Conservation (phyloP, 2,888 invertebrate genomes). For the Sthenelais limicola region DNA sequence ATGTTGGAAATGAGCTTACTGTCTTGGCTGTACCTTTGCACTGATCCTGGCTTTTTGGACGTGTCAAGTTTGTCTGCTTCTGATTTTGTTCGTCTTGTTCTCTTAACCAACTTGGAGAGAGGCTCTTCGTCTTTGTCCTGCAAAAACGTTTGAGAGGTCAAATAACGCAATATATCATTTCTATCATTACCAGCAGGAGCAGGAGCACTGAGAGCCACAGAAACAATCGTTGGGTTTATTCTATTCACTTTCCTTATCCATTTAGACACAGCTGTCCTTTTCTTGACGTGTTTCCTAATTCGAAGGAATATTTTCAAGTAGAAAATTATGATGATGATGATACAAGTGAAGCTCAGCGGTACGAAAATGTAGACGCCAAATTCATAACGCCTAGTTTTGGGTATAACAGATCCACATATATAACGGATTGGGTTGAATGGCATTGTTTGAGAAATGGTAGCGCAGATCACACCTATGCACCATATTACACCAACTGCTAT, state of each 20-base stretch:
- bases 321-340: slow-evolving; percentile 34
- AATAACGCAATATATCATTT: no score
- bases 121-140: no score
- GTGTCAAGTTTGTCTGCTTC: no score
- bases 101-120: no score
- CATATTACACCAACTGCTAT: slow-evolving; percentile 40
- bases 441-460: slow-evolving; percentile 24
- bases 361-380: slow-evolving; percentile 42
- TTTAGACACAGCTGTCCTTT: background rate
- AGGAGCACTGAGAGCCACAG: slow-evolving; percentile 1
- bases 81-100: no score
- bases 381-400: slow-evolving; percentile 7
- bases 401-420: background rate
- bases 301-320: slow-evolving; percentile 35
- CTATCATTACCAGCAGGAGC: no score
- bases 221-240: slow-evolving; percentile 14
- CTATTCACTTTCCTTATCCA: slow-evolving; percentile 11
- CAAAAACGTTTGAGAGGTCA: no score
- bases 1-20: no score
- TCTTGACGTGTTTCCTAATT: slow-evolving; percentile 33
- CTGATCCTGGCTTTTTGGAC: no score
- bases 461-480: slow-evolving; percentile 15
- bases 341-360: slow-evolving; percentile 1
- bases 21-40: no score
- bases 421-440: slow-evolving; percentile 7